Evolutionary conservation across 2,797 vertebrate species (phyloP), one percentile per base, ranked within the genome.

Genomic region (Trematomus bernacchii): DNA sequence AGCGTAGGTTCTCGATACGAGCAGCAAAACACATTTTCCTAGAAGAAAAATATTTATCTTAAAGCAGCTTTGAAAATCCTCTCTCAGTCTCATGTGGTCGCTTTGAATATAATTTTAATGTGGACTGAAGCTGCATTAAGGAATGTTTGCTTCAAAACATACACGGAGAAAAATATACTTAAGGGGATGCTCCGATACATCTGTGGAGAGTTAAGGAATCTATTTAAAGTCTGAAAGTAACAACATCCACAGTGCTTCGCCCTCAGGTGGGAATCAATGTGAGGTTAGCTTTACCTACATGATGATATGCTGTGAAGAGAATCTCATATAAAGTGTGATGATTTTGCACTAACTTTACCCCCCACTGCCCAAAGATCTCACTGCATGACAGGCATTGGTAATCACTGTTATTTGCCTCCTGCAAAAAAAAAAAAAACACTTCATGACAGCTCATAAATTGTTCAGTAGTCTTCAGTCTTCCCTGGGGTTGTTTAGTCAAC

Each of bases 361-460:
- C 66, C 21, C 16, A 42, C 52, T 13, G 9, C 61, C 52, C 43
- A 61, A 79, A 43, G 67, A 73, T 77, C 69, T 40, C 48, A 42
- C 50, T 62, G 67, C 58, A 68, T 80, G 78, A 85, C 85, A 89
- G 67, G 65, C 48, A 12, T 77, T 19, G 5, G 65, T 80, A 86
- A 82, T 91, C 77, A 67, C 68, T 53, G 54, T 87, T 77, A 84
- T 85, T 87, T 83, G 78, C 55, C 64, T 21, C 15, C 77, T 71
- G 77, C 66, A 87, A 86, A 82, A 76, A 65, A 65, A 65, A 8
- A 66, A 4, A 63, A 66, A 72, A 69, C 69, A 68, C 67, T 84
- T 86, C 55, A 71, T 71, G 84, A 74, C 75, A 82, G 85, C 86
- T 85, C 86, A 88, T 87, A 79, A 87, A 90, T 89, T 80, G 82